Percentiles rank a stretch among this genome's conserved stretches.
Evolutionary conservation across 2,113 vertebrate species (phyloP).

Genomic region (Nansenia antarctica): DNA sequence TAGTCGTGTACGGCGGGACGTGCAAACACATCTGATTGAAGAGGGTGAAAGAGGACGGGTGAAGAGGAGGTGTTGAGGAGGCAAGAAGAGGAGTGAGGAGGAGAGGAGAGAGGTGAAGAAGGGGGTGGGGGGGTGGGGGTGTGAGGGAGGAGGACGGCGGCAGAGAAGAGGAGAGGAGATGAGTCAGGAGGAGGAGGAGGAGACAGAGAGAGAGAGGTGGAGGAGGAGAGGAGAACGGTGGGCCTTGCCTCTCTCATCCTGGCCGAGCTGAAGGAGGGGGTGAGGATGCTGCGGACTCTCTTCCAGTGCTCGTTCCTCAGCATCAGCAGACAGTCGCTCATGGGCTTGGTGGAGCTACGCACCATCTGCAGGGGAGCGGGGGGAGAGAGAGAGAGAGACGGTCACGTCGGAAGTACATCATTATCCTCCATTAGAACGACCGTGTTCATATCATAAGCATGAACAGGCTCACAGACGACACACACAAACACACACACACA

Average conservation of each 20-base stretch:
- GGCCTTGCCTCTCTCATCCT: slow-evolving; percentile 85
- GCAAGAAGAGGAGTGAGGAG: neutral
- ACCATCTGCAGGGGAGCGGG: slow-evolving; percentile 7
- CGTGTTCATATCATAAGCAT: neutral
- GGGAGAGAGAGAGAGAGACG: too few species aligned
- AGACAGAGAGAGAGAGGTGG: neutral
- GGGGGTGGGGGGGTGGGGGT: neutral
- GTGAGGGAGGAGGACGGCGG: neutral
- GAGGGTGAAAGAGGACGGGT: neutral
- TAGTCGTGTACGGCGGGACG: neutral
- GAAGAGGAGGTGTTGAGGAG: neutral
- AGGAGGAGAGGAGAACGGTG: neutral
- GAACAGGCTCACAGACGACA: neutral
- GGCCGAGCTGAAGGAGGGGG: slow-evolving; percentile 81
- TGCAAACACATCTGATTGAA: neutral
- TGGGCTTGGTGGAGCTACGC: slow-evolving; percentile 75
- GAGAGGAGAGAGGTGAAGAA: neutral
- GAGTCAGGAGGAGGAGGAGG: neutral
- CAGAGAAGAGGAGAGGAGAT: neutral
- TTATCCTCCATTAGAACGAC: too few species aligned
- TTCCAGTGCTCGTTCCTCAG: slow-evolving; percentile 87
- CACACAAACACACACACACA: neutral
- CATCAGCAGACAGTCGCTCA: slow-evolving; percentile 85
- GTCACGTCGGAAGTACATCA: neutral
- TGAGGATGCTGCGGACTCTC: slow-evolving; percentile 81